A percentile compares a stretch with the other conserved stretches of the same genome.
phyloP scores from a whole-genome alignment of 2,113 vertebrate genomes.

The Tragulus kanchil region DNA sequence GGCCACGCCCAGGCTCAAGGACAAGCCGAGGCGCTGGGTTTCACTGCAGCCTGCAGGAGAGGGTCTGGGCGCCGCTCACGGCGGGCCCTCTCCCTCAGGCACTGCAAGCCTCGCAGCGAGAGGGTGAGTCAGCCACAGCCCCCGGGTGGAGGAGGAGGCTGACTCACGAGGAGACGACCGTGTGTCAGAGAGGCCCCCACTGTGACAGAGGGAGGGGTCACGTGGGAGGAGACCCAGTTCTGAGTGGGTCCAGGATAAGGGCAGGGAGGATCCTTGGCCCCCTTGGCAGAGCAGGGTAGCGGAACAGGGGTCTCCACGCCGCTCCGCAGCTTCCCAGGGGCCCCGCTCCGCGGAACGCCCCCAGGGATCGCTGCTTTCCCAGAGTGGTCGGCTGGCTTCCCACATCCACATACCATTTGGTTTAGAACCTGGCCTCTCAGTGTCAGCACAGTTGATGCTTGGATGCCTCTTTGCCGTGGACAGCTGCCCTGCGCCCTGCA shows the following conservation, averaged over 20 bases:
- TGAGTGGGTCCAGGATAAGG: not conserved
- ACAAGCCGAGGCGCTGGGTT: not conserved
- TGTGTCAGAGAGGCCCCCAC: not conserved
- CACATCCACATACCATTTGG: not conserved
- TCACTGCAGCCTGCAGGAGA: rapidly evolving
- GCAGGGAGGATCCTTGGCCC: not conserved
- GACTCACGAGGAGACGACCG: not conserved
- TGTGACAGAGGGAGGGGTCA: not conserved
- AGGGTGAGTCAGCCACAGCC: not conserved
- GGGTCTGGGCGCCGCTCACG: too few species aligned
- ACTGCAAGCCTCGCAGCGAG: too few species aligned
- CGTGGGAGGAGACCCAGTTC: not conserved
- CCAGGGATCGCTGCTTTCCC: not conserved
- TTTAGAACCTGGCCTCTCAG: not conserved
- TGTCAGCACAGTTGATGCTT: not conserved
- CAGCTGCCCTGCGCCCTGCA: not conserved
- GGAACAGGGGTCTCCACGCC: not conserved
- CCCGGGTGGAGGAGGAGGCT: not conserved
- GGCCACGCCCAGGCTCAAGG: too few species aligned
- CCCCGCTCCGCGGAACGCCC: not conserved
- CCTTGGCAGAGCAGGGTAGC: not conserved
- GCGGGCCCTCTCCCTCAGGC: too few species aligned
- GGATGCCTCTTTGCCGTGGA: not conserved
- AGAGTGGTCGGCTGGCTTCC: not conserved
- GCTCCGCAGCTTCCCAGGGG: not conserved